Base-by-base conservation (phyloP, 2,888 invertebrate genomes). In the Neoitamus cyanurus region DNA sequence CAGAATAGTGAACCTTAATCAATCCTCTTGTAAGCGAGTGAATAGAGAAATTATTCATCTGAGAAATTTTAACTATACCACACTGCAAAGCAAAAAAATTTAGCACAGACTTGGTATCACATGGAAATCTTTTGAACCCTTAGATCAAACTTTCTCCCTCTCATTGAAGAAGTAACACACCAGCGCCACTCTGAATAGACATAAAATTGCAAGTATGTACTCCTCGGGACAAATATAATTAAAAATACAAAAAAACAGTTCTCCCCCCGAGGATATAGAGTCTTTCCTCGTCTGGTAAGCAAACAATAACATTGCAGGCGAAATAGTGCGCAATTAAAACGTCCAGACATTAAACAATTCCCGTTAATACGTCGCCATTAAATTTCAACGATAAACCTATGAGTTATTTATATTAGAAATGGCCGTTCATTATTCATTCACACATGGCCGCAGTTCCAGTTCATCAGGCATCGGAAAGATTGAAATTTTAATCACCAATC, bases 381-480 rank as follows among this genome's bases (percentile, higher is more conserved):
- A 58, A 58, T 58, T 58, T 58, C 25, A 42, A 34, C 34, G 58
- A 9, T 58, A 58, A 58, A 25, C 20, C 15, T 9, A 58, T 58
- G 2, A 58, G 20, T 58, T 58, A 58, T 58, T 58, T 58, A 58
- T 6, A 58, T 58, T 58, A 58, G 58, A 58, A 58, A 58, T 58
- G 58, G 15, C 20, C 58, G 20, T 58, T 58, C 58, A 15, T 58
- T 58, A 58, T 20, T 20, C 25, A 58, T 58, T 58, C 58, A 58
- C 58, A 58, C 15, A 48, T 58, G n/a, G n/a, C n/a, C 34, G 36
- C 72, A 30, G 13, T 72, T 72, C 72, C 73, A 73, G 34, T 73
- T 73, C 73, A 73, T 20, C 73, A 73, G 31, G 34, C 73, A 73
- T 36, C 34, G 20, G 34, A 73, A 73, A 20, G 73, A 73, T 73